These are phyloP conservation scores for Oikopleura vanhoeffeni DNA, from an alignment of 23 tunicate species.

Conservation along the genomic window DNA sequence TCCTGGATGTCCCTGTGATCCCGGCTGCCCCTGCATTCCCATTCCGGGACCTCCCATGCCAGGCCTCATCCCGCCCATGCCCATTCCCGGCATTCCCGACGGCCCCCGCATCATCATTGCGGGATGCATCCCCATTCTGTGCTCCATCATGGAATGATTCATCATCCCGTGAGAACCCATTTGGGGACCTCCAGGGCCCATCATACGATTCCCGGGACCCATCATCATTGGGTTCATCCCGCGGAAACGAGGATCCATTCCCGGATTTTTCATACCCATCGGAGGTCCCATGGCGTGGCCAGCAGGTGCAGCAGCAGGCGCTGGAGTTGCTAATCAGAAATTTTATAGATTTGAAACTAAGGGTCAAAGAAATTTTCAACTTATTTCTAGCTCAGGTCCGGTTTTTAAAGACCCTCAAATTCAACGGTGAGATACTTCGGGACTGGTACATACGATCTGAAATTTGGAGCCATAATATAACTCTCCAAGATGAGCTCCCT, in stretches of 20 bases:
- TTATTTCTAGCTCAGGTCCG: no score
- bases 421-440: no score
- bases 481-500: no score
- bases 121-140: neutral
- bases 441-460: no score
- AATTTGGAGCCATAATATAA: no score
- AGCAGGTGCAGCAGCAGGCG: neutral
- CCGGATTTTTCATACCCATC: neutral
- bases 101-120: neutral
- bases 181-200: neutral
- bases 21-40: no score
- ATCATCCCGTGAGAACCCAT: neutral
- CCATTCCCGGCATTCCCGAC: constrained; percentile 5
- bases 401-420: no score
- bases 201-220: neutral
- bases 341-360: no score
- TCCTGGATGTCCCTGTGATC: no score
- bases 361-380: no score
- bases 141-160: neutral
- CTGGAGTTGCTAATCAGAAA: no score
- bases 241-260: constrained; percentile 6
- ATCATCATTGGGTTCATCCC: neutral
- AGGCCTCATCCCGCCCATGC: neutral
- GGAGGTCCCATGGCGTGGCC: constrained; percentile 4
- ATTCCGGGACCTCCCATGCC: neutral